Evolutionary conservation across 2,797 vertebrate genomes (phyloP).

Genomic region (Phrynocephalus forsythii): DNA sequence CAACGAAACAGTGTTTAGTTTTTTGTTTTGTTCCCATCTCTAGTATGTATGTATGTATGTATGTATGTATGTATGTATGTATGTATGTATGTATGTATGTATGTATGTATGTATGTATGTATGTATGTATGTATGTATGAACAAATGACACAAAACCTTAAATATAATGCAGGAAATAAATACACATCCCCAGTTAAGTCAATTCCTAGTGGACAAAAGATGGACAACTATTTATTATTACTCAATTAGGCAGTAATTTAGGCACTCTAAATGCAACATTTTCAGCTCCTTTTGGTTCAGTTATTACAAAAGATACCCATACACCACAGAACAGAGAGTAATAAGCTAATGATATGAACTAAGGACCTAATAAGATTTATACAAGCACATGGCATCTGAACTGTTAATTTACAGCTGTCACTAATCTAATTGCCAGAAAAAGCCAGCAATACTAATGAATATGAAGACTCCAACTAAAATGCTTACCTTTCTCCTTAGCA

Average conservation of each 20-base stretch:
- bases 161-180: not conserved
- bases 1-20: no score
- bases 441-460: not conserved
- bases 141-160: not conserved
- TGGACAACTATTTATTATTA: not conserved
- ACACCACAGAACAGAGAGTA: not conserved
- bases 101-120: no score
- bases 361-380: not conserved
- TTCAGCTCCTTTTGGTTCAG: slow-evolving; percentile 16
- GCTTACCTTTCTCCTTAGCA: slow-evolving; percentile 90
- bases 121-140: no score
- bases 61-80: no score
- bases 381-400: not conserved
- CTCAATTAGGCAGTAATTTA: slow-evolving; percentile 6
- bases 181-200: not conserved
- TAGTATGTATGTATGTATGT: no score
- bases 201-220: not conserved
- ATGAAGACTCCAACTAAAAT: not conserved
- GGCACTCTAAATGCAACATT: not conserved
- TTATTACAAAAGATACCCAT: slow-evolving; percentile 7
- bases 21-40: no score
- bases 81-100: no score
- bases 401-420: not conserved
- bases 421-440: not conserved
- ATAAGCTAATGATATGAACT: not conserved